Conservation (phyloP, 2,113 vertebrate genomes). For the Crocuta crocuta region DNA sequence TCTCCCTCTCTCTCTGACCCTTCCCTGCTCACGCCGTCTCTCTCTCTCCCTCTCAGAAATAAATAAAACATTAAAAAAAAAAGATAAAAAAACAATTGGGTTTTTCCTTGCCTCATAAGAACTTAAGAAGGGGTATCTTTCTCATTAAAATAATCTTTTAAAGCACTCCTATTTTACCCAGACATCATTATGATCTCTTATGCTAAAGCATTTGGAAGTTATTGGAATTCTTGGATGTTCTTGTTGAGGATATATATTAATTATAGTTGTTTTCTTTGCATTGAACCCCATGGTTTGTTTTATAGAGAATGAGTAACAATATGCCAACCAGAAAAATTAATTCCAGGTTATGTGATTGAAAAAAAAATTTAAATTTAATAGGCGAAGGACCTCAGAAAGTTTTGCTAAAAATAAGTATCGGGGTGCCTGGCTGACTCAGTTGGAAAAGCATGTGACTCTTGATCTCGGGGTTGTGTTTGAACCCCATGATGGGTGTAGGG, state of each 20-base stretch:
- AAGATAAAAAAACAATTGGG: too few relatives aligned
- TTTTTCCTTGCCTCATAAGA: not conserved
- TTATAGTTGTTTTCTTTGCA: constrained; percentile 28
- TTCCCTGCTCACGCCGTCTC: too few relatives aligned
- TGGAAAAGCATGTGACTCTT: not conserved
- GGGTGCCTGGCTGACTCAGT: not conserved
- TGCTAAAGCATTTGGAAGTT: constrained; percentile 7
- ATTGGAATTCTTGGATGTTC: not conserved
- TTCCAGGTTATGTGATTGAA: constrained; percentile 18
- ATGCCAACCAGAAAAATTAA: constrained; percentile 55
- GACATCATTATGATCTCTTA: not conserved
- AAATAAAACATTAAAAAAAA: too few relatives aligned
- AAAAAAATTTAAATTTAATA: not conserved
- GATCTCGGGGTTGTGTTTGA: not conserved
- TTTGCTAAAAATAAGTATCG: constrained; percentile 9
- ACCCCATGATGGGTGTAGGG: not conserved
- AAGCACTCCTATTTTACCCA: not conserved
- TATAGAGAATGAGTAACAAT: not conserved
- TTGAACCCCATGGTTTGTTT: not conserved
- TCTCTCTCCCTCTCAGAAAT: too few relatives aligned
- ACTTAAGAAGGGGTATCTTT: not conserved
- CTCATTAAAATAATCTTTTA: not conserved
- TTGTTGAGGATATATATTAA: not conserved
- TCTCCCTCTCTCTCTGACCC: too few relatives aligned
- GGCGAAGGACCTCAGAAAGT: not conserved